phyloP scores from a whole-genome alignment of 1,140 invertebrate species.

The Battus philenor region DNA sequence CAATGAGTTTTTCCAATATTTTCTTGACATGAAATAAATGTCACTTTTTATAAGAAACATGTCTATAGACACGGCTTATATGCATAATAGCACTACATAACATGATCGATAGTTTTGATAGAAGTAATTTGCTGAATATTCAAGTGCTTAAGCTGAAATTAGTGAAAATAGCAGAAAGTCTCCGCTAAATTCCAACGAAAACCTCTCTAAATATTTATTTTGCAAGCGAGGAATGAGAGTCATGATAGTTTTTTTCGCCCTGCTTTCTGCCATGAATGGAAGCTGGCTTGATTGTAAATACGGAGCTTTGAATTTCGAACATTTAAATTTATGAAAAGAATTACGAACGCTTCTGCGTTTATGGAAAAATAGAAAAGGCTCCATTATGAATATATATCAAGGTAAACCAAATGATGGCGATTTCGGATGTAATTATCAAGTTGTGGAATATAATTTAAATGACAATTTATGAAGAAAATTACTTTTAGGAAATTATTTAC shows the following conservation, averaged over 20 bases:
- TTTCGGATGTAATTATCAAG: neutral
- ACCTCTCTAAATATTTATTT: constrained; percentile 8
- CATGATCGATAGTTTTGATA: too few species aligned
- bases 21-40: too few species aligned
- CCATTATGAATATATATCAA: neutral
- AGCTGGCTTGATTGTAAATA: constrained; percentile 11
- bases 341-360: constrained; percentile 4
- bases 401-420: neutral
- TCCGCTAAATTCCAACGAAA: constrained; percentile 4
- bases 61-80: constrained; percentile 1
- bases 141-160: too few species aligned
- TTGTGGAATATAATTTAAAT: neutral
- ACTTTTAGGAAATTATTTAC: too few species aligned
- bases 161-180: neutral
- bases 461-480: too few species aligned
- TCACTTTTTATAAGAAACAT: constrained; percentile 3
- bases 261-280: neutral
- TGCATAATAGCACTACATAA: constrained; percentile 7
- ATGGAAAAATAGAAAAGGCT: neutral
- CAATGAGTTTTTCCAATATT: too few species aligned
- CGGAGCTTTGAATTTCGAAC: constrained; percentile 9
- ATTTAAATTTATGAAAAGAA: constrained; percentile 14
- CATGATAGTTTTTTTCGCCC: constrained; percentile 6
- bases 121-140: too few species aligned
- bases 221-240: neutral